These are phyloP conservation scores for Tautogolabrus adspersus DNA, from an alignment of 2,113 vertebrate species.

Conservation along the genomic window DNA sequence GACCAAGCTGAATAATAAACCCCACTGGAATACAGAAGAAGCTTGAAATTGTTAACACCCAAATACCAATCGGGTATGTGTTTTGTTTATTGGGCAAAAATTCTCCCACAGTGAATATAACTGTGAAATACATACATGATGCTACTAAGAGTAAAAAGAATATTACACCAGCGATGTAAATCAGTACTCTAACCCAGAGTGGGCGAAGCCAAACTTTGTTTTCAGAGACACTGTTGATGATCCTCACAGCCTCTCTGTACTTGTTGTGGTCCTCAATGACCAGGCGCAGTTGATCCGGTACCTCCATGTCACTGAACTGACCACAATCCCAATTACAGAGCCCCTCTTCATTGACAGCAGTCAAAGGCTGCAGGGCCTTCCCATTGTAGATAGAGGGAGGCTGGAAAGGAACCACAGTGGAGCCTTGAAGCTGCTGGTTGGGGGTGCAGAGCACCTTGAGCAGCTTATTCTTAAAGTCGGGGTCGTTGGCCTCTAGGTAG, in stretches of 20 bases:
- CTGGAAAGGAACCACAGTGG: constrained; percentile 63
- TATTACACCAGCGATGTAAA: neutral
- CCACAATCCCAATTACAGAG: constrained; percentile 62
- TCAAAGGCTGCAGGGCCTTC: constrained; percentile 69
- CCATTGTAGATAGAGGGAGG: constrained; percentile 70
- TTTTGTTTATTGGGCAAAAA: fast-evolving
- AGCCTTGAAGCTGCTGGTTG: constrained; percentile 38
- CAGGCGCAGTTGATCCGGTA: constrained; percentile 70
- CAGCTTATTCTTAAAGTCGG: constrained; percentile 64
- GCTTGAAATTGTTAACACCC: fast-evolving
- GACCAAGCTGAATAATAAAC: fast-evolving
- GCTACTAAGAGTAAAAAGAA: fast-evolving
- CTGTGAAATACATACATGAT: fast-evolving
- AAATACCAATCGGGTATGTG: too few relatives aligned
- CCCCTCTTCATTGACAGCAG: constrained; percentile 60
- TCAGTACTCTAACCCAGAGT: constrained; percentile 13
- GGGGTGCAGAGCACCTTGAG: constrained; percentile 64
- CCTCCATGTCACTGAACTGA: constrained; percentile 66
- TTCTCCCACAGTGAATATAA: fast-evolving
- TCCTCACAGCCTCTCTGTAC: constrained; percentile 59
- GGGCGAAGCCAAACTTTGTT: constrained; percentile 43
- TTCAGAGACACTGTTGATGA: constrained; percentile 60
- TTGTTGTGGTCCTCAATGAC: constrained; percentile 66
- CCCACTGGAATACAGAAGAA: constrained; percentile 17
- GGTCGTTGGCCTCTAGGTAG: constrained; percentile 69